Conservation (phyloP, 2,797 vertebrate species). For the Neosilurus hyrtlii region DNA sequence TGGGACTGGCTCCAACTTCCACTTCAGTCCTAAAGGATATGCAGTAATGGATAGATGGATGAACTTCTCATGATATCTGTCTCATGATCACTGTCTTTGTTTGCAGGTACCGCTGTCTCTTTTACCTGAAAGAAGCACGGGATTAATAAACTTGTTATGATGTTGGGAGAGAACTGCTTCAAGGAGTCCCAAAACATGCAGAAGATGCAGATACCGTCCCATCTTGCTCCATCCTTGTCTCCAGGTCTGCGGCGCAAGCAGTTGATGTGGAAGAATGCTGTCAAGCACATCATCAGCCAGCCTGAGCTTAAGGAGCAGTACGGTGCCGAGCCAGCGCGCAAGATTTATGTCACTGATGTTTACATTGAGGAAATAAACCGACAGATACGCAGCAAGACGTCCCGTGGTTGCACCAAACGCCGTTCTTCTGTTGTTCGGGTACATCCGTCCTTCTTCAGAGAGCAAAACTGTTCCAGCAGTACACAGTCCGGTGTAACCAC, state of each 20-base stretch:
- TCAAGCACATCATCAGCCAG: constrained; percentile 74
- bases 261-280: constrained; percentile 74
- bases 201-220: constrained; percentile 62
- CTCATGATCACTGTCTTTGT: too few species aligned
- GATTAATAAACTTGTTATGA: background rate
- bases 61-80: too few species aligned
- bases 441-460: constrained; percentile 56
- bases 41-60: too few species aligned
- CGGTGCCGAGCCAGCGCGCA: constrained; percentile 68
- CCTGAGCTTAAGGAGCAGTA: constrained; percentile 65
- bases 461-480: constrained; percentile 56
- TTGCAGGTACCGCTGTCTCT: constrained; percentile 12
- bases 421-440: constrained; percentile 67
- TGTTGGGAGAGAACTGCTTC: constrained; percentile 47
- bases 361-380: constrained; percentile 76
- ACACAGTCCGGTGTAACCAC: constrained; percentile 29
- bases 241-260: constrained; percentile 70
- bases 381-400: constrained; percentile 72
- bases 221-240: constrained; percentile 58
- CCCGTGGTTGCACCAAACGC: constrained; percentile 67
- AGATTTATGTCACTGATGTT: constrained; percentile 72
- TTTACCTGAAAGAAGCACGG: constrained; percentile 11
- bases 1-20: too few species aligned
- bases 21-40: too few species aligned
- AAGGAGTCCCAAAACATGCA: constrained; percentile 59